Conservation (phyloP, 2,797 vertebrate genomes). For the Sebastes wilsoni region DNA sequence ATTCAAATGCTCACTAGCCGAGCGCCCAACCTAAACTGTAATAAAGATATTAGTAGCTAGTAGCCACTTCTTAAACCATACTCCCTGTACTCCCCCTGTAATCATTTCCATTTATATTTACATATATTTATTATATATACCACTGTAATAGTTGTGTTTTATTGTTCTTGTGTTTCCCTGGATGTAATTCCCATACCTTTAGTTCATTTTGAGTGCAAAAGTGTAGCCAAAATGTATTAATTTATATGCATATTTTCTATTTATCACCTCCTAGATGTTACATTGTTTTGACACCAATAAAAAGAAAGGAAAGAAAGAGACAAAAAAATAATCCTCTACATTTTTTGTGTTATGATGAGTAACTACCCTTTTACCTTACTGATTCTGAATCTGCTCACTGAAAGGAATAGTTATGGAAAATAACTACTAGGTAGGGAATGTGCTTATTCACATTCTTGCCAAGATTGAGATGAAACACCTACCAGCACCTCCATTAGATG, state of each 20-base stretch:
- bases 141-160: neutral
- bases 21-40: neutral
- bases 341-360: conserved; percentile 4
- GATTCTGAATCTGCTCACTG: neutral
- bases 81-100: neutral
- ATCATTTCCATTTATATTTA: neutral
- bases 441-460: neutral
- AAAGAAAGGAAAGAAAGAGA: conserved; percentile 22
- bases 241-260: neutral
- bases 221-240: neutral
- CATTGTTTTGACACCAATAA: conserved; percentile 48
- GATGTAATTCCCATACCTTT: neutral
- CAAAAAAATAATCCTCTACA: neutral
- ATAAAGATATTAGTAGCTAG: neutral
- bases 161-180: neutral
- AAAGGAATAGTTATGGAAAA: neutral
- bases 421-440: neutral
- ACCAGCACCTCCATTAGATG: neutral
- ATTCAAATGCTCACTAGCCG: conserved; percentile 5
- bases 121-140: neutral
- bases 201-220: neutral
- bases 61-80: neutral
- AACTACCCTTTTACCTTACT: neutral
- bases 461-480: neutral
- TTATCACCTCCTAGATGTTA: neutral